Evolutionary conservation across 2,797 vertebrate genomes (phyloP).

Genomic region (Alosa sapidissima): DNA sequence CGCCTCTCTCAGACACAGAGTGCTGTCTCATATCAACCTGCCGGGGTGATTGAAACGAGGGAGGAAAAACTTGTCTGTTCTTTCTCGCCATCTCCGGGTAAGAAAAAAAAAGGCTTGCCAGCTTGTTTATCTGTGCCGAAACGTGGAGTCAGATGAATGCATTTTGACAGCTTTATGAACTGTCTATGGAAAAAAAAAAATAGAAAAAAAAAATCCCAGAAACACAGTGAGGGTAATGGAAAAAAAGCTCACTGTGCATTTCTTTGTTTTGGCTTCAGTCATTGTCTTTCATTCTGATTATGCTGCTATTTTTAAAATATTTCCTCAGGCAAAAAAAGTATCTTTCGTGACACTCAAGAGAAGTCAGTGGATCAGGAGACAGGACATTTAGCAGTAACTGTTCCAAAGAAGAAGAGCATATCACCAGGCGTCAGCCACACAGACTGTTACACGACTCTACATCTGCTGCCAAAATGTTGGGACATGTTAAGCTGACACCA

Average conservation of each 20-base stretch:
- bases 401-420: neutral
- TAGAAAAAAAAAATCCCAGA: neutral
- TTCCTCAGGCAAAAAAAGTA: neutral
- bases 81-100: neutral
- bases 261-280: constrained; percentile 32
- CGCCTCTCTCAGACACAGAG: neutral
- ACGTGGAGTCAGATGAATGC: constrained; percentile 26
- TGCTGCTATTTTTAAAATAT: constrained; percentile 34
- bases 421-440: neutral
- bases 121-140: constrained; percentile 33
- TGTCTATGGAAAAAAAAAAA: neutral
- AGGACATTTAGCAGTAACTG: constrained; percentile 19
- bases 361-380: neutral
- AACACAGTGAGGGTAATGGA: neutral
- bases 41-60: neutral
- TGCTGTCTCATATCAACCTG: neutral
- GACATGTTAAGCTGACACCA: neutral
- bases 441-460: neutral
- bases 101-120: constrained; percentile 23
- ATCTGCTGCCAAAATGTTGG: neutral
- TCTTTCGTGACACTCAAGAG: neutral
- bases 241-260: neutral
- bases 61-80: neutral
- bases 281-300: constrained; percentile 33
- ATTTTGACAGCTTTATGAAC: constrained; percentile 44